These are phyloP conservation scores for Rhagologus leucostigma DNA, from an alignment of 2,113 vertebrate species.

Conservation along the genomic window DNA sequence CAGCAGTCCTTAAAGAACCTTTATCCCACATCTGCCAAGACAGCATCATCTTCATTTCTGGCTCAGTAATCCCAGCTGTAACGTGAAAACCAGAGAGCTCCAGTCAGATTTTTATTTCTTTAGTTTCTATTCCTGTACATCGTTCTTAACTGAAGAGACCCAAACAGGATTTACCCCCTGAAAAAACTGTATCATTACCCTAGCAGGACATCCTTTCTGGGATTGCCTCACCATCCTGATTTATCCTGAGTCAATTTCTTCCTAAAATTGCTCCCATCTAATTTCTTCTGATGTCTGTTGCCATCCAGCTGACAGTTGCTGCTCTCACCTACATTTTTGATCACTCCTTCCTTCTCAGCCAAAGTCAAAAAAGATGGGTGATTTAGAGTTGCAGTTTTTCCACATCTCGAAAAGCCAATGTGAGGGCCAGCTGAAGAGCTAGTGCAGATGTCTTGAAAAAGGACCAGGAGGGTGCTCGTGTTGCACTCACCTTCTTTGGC, in stretches of 20 bases:
- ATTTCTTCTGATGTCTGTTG: neutral
- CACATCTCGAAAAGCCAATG: neutral
- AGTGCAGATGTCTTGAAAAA: neutral
- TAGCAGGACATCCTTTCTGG: neutral
- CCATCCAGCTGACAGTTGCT: neutral
- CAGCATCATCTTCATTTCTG: neutral
- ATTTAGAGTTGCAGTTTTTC: neutral
- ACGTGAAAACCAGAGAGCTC: neutral
- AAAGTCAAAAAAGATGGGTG: neutral
- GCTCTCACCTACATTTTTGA: neutral
- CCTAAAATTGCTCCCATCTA: neutral
- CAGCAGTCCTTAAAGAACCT: conserved; percentile 9
- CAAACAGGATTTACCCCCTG: neutral
- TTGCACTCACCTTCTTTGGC: neutral
- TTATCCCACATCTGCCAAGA: neutral
- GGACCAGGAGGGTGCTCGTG: neutral
- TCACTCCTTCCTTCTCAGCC: neutral
- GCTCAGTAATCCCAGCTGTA: neutral
- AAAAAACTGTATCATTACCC: neutral
- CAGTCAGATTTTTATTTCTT: neutral
- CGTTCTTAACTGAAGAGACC: neutral
- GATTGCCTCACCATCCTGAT: neutral
- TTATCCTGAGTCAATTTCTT: neutral
- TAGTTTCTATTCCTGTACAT: neutral
- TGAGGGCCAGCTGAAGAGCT: neutral